Conservation (phyloP, 2,797 vertebrate genomes). For the Hoplostethus atlanticus region DNA sequence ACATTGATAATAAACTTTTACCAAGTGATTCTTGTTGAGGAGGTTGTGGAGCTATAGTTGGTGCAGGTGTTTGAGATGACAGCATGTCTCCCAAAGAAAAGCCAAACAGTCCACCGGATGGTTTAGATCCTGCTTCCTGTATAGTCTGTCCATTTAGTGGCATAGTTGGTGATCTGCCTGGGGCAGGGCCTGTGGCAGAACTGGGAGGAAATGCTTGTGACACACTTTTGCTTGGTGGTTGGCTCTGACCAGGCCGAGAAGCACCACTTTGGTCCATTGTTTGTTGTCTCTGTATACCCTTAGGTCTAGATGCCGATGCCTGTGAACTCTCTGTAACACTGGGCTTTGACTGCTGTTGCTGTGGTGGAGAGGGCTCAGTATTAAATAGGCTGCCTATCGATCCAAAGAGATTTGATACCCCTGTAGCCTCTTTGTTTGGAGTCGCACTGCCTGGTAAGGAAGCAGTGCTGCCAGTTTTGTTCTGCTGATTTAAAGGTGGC, state of each 20-base stretch:
- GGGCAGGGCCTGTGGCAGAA: slow-evolving; percentile 41
- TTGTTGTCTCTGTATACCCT: slow-evolving; percentile 76
- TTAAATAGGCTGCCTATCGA: slow-evolving; percentile 90
- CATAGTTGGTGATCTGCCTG: slow-evolving; percentile 63
- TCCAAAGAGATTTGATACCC: slow-evolving; percentile 89
- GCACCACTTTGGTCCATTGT: slow-evolving; percentile 67
- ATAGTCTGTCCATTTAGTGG: slow-evolving; percentile 66
- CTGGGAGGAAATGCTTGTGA: slow-evolving; percentile 65
- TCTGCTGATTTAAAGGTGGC: slow-evolving; percentile 55
- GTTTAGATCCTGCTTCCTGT: slow-evolving; percentile 77
- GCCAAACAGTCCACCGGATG: slow-evolving; percentile 82
- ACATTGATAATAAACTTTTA: slow-evolving; percentile 77
- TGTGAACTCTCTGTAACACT: slow-evolving; percentile 63
- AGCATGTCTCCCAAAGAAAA: slow-evolving; percentile 87
- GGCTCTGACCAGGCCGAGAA: slow-evolving; percentile 43
- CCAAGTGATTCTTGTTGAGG: slow-evolving; percentile 71
- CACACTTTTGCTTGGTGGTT: slow-evolving; percentile 63
- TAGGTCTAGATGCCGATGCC: slow-evolving; percentile 61
- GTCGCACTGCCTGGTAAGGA: slow-evolving; percentile 54
- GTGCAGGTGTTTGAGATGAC: slow-evolving; percentile 54
- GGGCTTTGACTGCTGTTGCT: slow-evolving; percentile 67
- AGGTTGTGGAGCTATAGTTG: slow-evolving; percentile 41
- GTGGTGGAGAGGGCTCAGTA: slow-evolving; percentile 76
- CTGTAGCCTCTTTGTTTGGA: slow-evolving; percentile 80
- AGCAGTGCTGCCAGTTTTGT: slow-evolving; percentile 56